These are phyloP conservation scores for Drosophila birchii DNA, from an alignment of 2,888 invertebrate genomes.

Conservation along the genomic window DNA sequence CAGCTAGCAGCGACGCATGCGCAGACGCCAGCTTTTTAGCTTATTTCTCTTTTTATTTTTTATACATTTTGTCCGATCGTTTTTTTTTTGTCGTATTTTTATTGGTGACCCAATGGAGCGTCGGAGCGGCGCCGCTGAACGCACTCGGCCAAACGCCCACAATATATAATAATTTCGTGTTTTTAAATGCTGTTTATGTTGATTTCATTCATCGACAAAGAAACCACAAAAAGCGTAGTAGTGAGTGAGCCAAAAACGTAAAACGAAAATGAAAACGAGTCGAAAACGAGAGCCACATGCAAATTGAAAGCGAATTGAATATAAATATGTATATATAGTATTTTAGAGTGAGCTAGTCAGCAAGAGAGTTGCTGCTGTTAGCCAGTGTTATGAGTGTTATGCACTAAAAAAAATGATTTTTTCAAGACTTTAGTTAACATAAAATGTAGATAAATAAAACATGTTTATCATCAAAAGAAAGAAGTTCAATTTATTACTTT, in stretches of 20 bases:
- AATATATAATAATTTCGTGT: constrained; percentile 48
- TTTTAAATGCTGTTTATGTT: constrained; percentile 52
- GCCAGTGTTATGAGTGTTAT: constrained; percentile 4
- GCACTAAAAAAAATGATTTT: not conserved
- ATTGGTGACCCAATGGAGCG: constrained; percentile 55
- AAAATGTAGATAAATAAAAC: not conserved
- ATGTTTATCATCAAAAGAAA: not conserved
- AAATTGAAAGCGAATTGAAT: constrained; percentile 76
- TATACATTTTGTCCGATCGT: not conserved
- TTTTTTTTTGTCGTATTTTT: constrained; percentile 17
- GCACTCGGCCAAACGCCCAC: constrained; percentile 66
- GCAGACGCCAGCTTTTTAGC: constrained; percentile 32
- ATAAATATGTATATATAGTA: constrained; percentile 29
- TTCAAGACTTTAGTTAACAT: not conserved
- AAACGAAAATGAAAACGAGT: constrained; percentile 51
- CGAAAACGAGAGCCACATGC: constrained; percentile 62
- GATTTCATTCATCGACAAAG: constrained; percentile 63
- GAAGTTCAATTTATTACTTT: too few species aligned
- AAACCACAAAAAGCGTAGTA: constrained; percentile 31
- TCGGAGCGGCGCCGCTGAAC: constrained; percentile 69
- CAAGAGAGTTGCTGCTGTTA: constrained; percentile 31
- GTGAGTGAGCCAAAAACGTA: constrained; percentile 37
- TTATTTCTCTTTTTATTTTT: constrained; percentile 22
- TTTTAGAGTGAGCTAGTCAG: constrained; percentile 30
- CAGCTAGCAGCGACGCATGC: constrained; percentile 50